Conservation (phyloP, 35 echinoderm and acorn worm species). For the Holothuria glaberrima region DNA sequence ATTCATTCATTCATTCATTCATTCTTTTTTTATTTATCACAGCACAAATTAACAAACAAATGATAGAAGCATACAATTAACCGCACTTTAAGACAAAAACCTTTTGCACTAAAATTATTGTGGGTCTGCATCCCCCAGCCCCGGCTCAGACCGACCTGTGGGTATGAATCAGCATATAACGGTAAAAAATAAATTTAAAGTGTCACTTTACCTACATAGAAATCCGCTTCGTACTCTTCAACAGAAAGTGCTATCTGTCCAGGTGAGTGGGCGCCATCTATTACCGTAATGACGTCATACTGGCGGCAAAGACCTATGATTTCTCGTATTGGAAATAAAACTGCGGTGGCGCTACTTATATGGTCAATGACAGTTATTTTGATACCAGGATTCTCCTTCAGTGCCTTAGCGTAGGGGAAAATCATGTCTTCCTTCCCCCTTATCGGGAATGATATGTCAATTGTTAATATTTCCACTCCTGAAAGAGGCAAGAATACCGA, state of each 20-base stretch:
- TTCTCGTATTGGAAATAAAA: conserved; percentile 71
- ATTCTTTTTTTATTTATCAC: no score
- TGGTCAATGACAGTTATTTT: conserved; percentile 78
- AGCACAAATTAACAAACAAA: no score
- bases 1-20: no score
- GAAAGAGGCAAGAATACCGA: no score
- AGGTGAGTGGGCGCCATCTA: conserved; percentile 88
- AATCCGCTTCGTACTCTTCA: conserved; percentile 71
- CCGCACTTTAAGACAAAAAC: no score
- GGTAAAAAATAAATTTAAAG: no score
- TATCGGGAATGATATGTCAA: conserved; percentile 74
- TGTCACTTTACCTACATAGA: conserved; percentile 57
- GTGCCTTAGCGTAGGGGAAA: conserved; percentile 40
- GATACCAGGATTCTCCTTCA: conserved; percentile 62
- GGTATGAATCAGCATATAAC: no score
- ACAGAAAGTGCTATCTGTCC: conserved; percentile 70
- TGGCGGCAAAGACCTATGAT: conserved; percentile 76
- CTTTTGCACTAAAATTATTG: no score
- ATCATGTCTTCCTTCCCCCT: conserved; percentile 65
- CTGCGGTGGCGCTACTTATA: conserved; percentile 70
- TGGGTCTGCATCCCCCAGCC: no score
- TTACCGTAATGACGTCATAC: conserved; percentile 57
- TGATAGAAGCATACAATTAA: no score
- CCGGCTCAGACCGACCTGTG: no score
- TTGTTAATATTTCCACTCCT: conserved; percentile 58